Base-by-base conservation (phyloP, 1,140 invertebrate species). In the Scaptomyza graminum region DNA sequence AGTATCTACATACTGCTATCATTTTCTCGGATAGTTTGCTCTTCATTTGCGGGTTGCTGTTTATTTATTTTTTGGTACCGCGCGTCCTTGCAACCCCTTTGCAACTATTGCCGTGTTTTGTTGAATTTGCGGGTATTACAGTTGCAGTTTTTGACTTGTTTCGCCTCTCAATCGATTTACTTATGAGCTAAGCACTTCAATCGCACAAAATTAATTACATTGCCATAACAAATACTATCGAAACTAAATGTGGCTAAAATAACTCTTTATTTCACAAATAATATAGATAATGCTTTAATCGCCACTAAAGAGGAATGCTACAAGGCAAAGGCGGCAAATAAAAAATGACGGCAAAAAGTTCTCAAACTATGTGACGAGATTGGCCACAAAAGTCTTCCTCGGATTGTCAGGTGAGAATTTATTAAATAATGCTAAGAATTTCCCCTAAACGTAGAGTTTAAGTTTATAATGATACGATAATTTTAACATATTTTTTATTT, bases 141-240 rank as follows among this genome's bases (percentile, higher is more conserved):
- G 28, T 51, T 31, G 31, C 52, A 51, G 22, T 52, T 37, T 34
- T 37, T 56, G 51, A 64, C 62, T 64, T 64, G 62, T 64, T 56
- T 31, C 50, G 39, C 12, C 31, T 47, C 39, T 1, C 44, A 41
- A 46, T 34, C 51, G 15, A 56, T 56, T 37, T 31, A 22, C 43
- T n/a, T 18, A 18, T 47, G 11, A 8, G 25, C 25, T 59, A 13
- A 43, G 12, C 46, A 62, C 46, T 22, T 43, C 18, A 11, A 51
- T 15, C 6, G 22, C 18, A 22, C 3, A 0, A n/a, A 41, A 41
- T 41, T n/a, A 12, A 41, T 41, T 41, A 5, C 12, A 41, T n/a
- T 41, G 37, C 37, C 37, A 39, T 39, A 39, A 3, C 37, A 39
- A 39, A 39, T 12, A n/a, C 0, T 28, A 25, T 49, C 1, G 47